Evolutionary conservation across 2,888 invertebrate species (phyloP), one percentile per base, ranked within the genome.

Genomic region (Ophion ellenae): DNA sequence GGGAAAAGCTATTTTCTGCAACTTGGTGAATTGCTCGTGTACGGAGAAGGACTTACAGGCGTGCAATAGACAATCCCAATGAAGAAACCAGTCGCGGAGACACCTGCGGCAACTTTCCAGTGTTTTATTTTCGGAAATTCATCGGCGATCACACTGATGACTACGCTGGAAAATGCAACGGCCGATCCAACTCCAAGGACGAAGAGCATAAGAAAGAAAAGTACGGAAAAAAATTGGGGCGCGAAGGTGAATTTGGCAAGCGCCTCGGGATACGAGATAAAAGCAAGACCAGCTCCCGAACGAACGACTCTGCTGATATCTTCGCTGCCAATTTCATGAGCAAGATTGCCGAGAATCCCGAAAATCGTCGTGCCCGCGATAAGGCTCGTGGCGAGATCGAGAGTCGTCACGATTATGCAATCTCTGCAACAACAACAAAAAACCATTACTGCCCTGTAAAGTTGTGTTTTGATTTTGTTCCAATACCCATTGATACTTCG

Each of bases 181-280:
- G 96, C 95, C 75, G 97, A 97, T 1, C 97, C 98, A n/a, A 97
- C 95, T 11, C 97, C 97, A 84, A 98, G 95, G 3, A 97, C 96
- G 85, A 96, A 96, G 94, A 98, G 95, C 97, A 98, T 98, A 89
- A 92, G 76, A 84, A 92, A 93, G 71, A 93, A 92, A 2, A 92
- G 81, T 3, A 91, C 88, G 0, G 92, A 85, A 78, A 92, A 92
- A 0, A 92, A 64, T 95, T 97, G 97, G 0, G 97, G 97, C 10
- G 96, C 95, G n/a, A 95, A 94, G 45, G 96, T 95, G 87, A 98
- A 97, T 91, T 97, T 96, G 0, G 97, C 96, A 78, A 98, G 96
- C 1, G 97, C 97, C 91, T 97, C 97, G 1, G 98, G 98, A 93
- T 98, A 98, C 0, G 97, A 97, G 74, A 98, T 95, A 91, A 98